These are phyloP conservation scores for Carassius gibelio DNA, from an alignment of 2,113 vertebrate species.

Conservation along the genomic window DNA sequence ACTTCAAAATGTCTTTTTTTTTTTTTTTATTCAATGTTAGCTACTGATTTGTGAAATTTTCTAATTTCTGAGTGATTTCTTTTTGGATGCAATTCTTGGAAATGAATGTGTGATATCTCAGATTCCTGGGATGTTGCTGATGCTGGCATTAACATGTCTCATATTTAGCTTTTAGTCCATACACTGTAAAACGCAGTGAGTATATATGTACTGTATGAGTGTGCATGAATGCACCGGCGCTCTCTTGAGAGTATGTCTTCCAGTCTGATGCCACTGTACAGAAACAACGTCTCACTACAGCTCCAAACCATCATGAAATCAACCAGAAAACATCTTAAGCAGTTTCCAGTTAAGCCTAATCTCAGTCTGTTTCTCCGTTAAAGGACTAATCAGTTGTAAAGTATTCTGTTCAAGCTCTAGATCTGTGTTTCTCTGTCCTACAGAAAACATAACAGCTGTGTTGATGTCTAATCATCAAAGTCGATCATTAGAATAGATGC, in stretches of 20 bases:
- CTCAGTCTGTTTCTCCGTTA: neutral
- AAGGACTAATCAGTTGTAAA: neutral
- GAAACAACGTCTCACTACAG: neutral
- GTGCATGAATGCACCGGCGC: neutral
- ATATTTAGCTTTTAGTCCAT: neutral
- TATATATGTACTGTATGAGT: conserved; percentile 9
- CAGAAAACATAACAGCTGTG: neutral
- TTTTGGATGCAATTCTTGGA: neutral
- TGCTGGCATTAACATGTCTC: neutral
- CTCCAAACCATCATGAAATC: neutral
- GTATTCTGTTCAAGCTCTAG: neutral
- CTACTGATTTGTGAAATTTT: too few relatives aligned
- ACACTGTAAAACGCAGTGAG: neutral
- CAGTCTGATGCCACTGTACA: neutral
- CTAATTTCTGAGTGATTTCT: too few relatives aligned
- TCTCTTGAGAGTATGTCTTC: conserved; percentile 17
- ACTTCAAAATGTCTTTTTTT: too few relatives aligned
- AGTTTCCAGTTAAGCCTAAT: neutral
- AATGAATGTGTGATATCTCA: neutral
- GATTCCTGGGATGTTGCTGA: neutral
- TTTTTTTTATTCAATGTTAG: too few relatives aligned
- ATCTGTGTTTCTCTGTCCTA: neutral
- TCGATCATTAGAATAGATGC: neutral
- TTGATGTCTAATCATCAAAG: neutral
- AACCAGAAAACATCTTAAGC: neutral